phyloP scores from a whole-genome alignment of 2,113 vertebrate species.

The Perognathus longimembris region DNA sequence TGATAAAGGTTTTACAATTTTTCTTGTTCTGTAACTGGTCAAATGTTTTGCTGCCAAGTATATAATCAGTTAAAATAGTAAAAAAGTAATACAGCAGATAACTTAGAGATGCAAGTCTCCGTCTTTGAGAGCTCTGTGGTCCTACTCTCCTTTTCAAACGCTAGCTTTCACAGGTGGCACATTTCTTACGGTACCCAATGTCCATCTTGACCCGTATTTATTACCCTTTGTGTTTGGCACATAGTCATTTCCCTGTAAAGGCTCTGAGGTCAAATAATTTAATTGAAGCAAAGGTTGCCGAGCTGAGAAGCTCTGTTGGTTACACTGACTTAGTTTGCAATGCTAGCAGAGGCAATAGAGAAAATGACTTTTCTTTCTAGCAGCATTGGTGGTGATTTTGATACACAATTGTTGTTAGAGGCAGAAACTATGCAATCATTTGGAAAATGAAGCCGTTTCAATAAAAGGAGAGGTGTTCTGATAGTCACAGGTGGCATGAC shows the following conservation, averaged over 20 bases:
- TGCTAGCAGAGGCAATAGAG: constrained; percentile 7
- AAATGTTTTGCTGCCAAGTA: constrained; percentile 6
- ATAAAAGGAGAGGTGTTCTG: constrained; percentile 60
- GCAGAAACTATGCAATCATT: constrained; percentile 55
- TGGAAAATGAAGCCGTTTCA: constrained; percentile 64
- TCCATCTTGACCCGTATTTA: neutral
- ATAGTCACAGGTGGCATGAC: neutral
- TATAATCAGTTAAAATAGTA: constrained; percentile 1
- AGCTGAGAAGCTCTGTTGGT: neutral
- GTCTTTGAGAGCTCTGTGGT: neutral
- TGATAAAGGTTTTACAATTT: neutral
- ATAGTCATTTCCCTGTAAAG: neutral
- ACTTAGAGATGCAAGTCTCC: neutral
- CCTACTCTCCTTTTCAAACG: neutral
- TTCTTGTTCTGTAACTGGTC: neutral
- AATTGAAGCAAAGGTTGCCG: neutral
- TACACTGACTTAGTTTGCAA: constrained; percentile 40
- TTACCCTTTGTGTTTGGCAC: neutral
- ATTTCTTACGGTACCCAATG: neutral
- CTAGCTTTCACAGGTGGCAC: neutral
- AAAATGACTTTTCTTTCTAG: constrained; percentile 62
- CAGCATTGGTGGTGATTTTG: constrained; percentile 51
- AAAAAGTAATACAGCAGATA: neutral
- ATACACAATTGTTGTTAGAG: constrained; percentile 40
- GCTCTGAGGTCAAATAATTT: neutral